Evolutionary conservation across 2,888 invertebrate species (phyloP).

Genomic region (Drosophila limbata): DNA sequence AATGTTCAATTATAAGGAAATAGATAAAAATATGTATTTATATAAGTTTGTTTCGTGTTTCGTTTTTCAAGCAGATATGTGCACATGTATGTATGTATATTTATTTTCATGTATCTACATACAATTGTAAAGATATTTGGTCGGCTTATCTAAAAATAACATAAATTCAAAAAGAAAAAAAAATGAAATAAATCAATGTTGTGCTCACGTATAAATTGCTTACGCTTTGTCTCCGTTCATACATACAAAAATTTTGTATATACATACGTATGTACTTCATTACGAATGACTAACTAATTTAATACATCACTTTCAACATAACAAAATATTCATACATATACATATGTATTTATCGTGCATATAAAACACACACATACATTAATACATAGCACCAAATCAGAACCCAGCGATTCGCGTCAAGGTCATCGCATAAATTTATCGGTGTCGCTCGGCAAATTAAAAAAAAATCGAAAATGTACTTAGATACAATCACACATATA

Average conservation of each 20-base stretch:
- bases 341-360: no score
- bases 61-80: not conserved
- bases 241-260: not conserved
- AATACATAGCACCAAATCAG: conserved; percentile 23
- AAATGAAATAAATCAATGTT: conserved; percentile 26
- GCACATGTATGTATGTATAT: not conserved
- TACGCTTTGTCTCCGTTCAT: conserved; percentile 4
- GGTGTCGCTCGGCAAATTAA: conserved; percentile 31
- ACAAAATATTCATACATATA: no score
- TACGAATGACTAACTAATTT: conserved; percentile 14
- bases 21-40: conserved; percentile 1
- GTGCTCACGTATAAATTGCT: conserved; percentile 2
- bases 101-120: not conserved
- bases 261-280: conserved; percentile 4
- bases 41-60: conserved; percentile 3
- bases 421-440: conserved; percentile 50
- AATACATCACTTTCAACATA: no score
- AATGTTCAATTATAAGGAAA: conserved; percentile 8
- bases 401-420: conserved; percentile 37
- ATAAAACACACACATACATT: not conserved
- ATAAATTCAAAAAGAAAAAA: conserved; percentile 2
- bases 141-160: conserved; percentile 27
- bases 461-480: conserved; percentile 36
- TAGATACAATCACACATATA: conserved; percentile 19
- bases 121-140: not conserved